Conservation (phyloP, 2,888 invertebrate genomes). For the Eupeodes luniger region DNA sequence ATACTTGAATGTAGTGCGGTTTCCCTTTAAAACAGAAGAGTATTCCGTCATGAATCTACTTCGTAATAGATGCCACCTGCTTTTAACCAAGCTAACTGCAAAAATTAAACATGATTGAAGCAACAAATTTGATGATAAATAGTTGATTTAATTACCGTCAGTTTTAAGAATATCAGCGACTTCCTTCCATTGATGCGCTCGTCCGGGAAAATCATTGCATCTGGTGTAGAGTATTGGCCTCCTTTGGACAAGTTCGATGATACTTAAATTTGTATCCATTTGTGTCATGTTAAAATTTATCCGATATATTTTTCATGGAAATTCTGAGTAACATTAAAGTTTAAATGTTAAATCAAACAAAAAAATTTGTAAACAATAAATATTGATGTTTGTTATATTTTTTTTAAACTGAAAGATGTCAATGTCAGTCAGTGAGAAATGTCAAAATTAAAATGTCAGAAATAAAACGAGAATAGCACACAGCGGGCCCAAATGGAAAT, state of each 20-base stretch:
- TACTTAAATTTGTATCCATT: constrained; percentile 76
- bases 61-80: constrained; percentile 78
- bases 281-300: neutral
- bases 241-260: constrained; percentile 77
- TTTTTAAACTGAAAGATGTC: too few species aligned
- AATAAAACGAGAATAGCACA: neutral
- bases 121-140: neutral
- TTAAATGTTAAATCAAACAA: too few species aligned
- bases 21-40: constrained; percentile 64
- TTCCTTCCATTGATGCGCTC: constrained; percentile 75
- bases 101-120: neutral
- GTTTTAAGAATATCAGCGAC: constrained; percentile 74
- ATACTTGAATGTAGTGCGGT: constrained; percentile 63
- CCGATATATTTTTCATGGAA: too few species aligned
- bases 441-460: neutral
- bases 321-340: too few species aligned
- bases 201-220: constrained; percentile 58
- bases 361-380: neutral
- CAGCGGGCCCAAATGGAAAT: neutral
- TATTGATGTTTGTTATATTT: neutral
- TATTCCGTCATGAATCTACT: constrained; percentile 71
- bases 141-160: constrained; percentile 65
- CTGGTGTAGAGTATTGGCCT: constrained; percentile 74
- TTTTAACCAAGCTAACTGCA: constrained; percentile 76
- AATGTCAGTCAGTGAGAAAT: neutral